phyloP scores from a whole-genome alignment of 2,888 invertebrate genomes.

The Acanthoscelides obtectus region DNA sequence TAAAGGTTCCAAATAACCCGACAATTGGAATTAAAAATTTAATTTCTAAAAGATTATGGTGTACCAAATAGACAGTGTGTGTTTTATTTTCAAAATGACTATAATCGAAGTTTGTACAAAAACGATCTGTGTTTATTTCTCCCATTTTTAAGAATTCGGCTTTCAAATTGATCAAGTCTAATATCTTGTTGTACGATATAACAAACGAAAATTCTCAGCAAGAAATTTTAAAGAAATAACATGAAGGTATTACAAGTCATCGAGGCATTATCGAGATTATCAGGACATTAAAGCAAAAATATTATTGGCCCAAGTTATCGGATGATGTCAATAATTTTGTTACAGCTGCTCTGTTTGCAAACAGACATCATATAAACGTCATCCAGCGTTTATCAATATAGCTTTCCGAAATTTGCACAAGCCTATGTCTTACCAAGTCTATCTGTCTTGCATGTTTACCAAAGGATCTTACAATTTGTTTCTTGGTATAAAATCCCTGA shows the following conservation, averaged over 20 bases:
- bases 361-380: not conserved
- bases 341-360: constrained; percentile 11
- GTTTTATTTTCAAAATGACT: too few relatives aligned
- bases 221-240: constrained; percentile 11
- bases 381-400: constrained; percentile 1
- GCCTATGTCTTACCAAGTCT: not conserved
- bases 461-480: constrained; percentile 7
- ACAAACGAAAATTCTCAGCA: constrained; percentile 7
- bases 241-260: constrained; percentile 17
- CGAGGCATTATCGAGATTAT: constrained; percentile 19
- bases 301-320: constrained; percentile 17
- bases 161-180: constrained; percentile 1
- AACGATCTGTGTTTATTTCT: not conserved
- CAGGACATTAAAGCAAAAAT: constrained; percentile 11
- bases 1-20: too few relatives aligned
- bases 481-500: constrained; percentile 9
- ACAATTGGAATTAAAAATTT: too few relatives aligned
- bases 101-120: not conserved
- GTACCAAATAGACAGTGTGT: too few relatives aligned
- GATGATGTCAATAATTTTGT: constrained; percentile 12
- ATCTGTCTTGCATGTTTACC: constrained; percentile 2
- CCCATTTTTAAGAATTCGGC: constrained; percentile 5
- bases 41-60: too few relatives aligned
- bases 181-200: constrained; percentile 5
- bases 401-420: constrained; percentile 6